A percentile compares a stretch with the other conserved stretches of the same genome.
Conservation (phyloP, 2,113 vertebrate species). For the Hypanus sabinus region DNA sequence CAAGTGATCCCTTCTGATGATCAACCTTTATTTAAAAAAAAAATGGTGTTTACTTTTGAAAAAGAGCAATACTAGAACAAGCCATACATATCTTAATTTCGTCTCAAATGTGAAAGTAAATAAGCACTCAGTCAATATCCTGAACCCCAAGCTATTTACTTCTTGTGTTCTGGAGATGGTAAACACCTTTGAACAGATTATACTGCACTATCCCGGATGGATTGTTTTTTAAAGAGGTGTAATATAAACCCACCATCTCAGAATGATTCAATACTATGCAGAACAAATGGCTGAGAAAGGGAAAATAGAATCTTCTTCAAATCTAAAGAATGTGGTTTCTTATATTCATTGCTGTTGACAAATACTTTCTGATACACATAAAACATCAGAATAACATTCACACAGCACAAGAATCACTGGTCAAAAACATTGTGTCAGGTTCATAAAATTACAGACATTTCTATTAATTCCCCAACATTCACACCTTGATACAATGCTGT, state of each 20-base stretch:
- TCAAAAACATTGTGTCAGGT: neutral
- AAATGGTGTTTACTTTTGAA: neutral
- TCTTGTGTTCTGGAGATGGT: too few relatives aligned
- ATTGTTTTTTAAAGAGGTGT: neutral
- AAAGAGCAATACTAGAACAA: neutral
- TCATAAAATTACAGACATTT: neutral
- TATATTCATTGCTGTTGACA: neutral
- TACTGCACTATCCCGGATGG: too few relatives aligned
- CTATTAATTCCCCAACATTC: neutral
- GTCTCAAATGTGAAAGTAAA: neutral
- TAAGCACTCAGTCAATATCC: neutral
- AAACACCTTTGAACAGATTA: too few relatives aligned
- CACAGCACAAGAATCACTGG: neutral
- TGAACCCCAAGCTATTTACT: neutral
- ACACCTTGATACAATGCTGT: neutral
- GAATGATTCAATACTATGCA: neutral
- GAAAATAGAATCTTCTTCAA: neutral
- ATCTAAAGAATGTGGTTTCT: neutral
- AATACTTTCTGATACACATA: neutral
- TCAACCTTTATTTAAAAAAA: conserved; percentile 63
- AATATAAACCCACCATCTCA: neutral
- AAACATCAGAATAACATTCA: neutral
- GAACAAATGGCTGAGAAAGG: neutral
- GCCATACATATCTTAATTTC: neutral
- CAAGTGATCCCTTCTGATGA: conserved; percentile 93